Conservation (phyloP, 35 echinoderm and acorn worm species). For the Heliocidaris erythrogramma region DNA sequence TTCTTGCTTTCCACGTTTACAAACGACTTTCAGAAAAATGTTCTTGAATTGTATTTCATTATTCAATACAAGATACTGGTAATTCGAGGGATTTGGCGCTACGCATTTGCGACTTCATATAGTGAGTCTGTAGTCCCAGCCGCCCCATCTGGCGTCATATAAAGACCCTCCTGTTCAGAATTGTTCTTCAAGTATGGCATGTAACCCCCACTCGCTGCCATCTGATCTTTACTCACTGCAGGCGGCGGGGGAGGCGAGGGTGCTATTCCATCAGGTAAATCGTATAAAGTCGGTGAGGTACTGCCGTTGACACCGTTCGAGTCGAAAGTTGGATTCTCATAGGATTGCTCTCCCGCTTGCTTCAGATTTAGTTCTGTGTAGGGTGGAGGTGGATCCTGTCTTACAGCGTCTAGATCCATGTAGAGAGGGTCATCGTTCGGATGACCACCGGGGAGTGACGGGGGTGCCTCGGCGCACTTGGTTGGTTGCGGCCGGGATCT, state of each 20-base stretch:
- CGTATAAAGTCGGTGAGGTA: background rate
- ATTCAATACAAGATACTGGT: too few species aligned
- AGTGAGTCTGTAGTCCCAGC: constrained; percentile 19
- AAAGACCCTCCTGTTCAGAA: background rate
- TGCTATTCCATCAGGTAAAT: constrained; percentile 26
- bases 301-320: background rate
- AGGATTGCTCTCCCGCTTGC: background rate
- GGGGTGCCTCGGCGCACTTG: constrained; percentile 15
- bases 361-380: constrained; percentile 35
- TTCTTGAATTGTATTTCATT: too few species aligned
- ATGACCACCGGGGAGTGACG: constrained; percentile 27
- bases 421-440: constrained; percentile 28
- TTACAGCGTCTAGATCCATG: constrained; percentile 30
- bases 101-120: constrained; percentile 40
- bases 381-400: constrained; percentile 18
- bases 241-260: background rate
- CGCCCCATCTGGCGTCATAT: constrained; percentile 15
- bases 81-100: background rate
- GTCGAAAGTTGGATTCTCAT: constrained; percentile 34
- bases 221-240: background rate
- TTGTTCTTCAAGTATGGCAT: constrained; percentile 39
- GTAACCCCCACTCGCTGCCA: constrained; percentile 6
- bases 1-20: too few species aligned
- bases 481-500: background rate
- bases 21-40: too few species aligned